Conservation (phyloP, 2,113 vertebrate genomes). For the Dasyornis broadbenti region DNA sequence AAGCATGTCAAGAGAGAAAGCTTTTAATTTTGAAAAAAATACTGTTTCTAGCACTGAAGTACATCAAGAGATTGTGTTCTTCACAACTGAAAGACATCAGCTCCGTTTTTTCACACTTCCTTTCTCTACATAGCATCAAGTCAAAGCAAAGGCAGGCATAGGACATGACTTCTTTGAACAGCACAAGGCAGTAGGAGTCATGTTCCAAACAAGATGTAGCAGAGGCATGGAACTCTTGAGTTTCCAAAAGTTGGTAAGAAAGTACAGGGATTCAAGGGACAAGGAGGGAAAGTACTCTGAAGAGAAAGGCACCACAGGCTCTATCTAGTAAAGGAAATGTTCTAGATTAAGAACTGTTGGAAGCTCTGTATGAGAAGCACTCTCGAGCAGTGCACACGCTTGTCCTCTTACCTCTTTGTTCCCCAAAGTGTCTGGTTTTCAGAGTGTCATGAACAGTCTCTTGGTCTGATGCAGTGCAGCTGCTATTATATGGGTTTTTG, state of each 20-base stretch:
- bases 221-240: background rate
- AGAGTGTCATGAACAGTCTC: accelerated
- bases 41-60: background rate
- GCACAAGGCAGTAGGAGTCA: background rate
- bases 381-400: background rate
- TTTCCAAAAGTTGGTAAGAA: background rate
- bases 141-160: background rate
- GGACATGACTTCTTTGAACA: background rate
- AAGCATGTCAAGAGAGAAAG: background rate
- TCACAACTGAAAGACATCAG: background rate
- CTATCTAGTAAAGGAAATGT: background rate
- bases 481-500: background rate
- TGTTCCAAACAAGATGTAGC: background rate
- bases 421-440: background rate
- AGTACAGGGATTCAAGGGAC: accelerated
- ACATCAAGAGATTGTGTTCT: background rate
- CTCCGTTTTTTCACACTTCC: background rate
- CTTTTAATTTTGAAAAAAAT: background rate
- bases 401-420: background rate
- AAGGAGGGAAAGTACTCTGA: background rate
- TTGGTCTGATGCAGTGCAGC: background rate
- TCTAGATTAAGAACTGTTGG: background rate
- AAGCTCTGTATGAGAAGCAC: accelerated
- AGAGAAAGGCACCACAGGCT: background rate
- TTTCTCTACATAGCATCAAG: background rate